Base-by-base conservation (phyloP, 2,797 vertebrate species). In the Hipposideros larvatus region DNA sequence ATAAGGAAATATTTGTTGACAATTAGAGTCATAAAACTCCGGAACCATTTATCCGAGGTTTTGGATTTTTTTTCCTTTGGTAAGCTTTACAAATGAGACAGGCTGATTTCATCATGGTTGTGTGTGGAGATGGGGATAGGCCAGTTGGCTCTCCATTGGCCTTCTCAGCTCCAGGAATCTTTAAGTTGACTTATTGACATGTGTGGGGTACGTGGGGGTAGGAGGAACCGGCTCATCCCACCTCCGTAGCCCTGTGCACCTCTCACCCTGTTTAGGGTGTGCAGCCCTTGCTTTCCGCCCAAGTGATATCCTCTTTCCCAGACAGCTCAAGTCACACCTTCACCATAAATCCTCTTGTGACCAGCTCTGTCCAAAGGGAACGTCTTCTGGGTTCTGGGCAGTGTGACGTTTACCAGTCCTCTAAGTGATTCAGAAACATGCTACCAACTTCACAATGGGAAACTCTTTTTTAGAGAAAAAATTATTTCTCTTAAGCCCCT, bases 401-500 rank as follows among this genome's bases (percentile, higher is more conserved):
- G 34, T 24, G 9, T 59, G 66, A 28, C 63, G 70, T 5, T 87
- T 53, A 55, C 59, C 16, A 28, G 70, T 26, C 55, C 55, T 51
- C 61, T 83, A 16, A 22, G 4, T 48, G 57, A 59, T 55, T 93
- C 19, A 31, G 24, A 48, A 77, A 61, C 16, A n/a, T 5, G 22
- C 46, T 51, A 46, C 14, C 80, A 61, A 59, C 31, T 85, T 85
- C 79, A 83, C 24, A 51, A 26, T 51, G 86, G 65, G 65, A 77
- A 87, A 75, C 43, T 92, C 18, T 51, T 88, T 37, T 59, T n/a
- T 21, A 87, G 43, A 82, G 34, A 68, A 79, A 73, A 79, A 34
- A 14, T 57, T 18, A 79, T 90, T 95, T 87, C 79, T 94, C 53
- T 57, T 48, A 74, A 18, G 21, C 55, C n/a, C 14, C 66, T 82